Conservation (phyloP, 1,140 invertebrate genomes). For the Paraescarpia echinospica region DNA sequence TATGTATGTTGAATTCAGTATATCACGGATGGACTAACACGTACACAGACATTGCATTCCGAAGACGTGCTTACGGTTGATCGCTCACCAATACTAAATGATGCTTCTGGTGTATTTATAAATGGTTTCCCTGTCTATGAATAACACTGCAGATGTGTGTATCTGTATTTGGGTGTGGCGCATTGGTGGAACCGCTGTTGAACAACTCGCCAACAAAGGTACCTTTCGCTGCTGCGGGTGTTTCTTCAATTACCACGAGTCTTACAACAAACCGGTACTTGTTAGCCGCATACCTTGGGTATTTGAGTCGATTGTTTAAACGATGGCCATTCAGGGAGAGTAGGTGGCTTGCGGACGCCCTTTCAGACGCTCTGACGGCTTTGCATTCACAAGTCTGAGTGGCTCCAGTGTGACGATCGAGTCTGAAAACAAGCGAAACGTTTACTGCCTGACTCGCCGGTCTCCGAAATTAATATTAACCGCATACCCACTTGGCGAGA, state of each 20-base stretch:
- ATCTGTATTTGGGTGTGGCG: background rate
- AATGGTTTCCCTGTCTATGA: background rate
- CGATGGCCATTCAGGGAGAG: background rate
- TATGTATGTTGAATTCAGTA: background rate
- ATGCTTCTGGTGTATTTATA: background rate
- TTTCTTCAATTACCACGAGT: background rate
- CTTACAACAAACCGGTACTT: background rate
- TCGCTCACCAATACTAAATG: background rate
- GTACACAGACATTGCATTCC: background rate
- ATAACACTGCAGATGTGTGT: background rate
- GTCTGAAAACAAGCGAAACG: background rate
- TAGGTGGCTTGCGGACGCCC: background rate
- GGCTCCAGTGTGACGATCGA: background rate
- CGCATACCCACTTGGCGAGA: background rate
- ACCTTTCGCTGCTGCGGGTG: background rate
- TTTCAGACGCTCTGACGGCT: background rate
- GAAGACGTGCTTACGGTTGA: background rate
- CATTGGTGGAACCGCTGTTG: background rate
- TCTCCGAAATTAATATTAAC: background rate
- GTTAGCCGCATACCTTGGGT: background rate
- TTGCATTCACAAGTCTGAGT: background rate
- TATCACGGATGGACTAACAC: background rate
- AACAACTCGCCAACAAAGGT: background rate
- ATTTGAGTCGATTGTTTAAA: conserved; percentile 1
- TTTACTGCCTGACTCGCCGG: background rate